Base-by-base conservation (phyloP, 2,113 vertebrate genomes). In the Tinamus guttatus region DNA sequence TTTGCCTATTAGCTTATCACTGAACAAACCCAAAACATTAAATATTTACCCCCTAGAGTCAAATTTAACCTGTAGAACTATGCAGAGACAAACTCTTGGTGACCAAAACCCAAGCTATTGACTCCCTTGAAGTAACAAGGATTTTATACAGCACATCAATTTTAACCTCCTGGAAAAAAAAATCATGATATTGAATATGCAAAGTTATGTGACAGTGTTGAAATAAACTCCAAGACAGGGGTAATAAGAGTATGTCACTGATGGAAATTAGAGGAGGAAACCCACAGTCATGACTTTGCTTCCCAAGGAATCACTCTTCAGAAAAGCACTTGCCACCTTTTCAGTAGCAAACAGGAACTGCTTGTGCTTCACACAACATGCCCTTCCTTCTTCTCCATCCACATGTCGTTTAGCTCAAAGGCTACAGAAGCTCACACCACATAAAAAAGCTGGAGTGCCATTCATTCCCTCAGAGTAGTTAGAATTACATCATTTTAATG, bases 1-100 rank as follows among this genome's bases (percentile, higher is more conserved):
- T 89, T 96, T 92, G 58, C 68, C 71, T 89, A 78, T 91, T 95
- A 92, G 94, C 81, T 86, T 92, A 92, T 68, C 73, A 68, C 60
- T 89, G 86, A 92, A 89, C 65, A 94, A 94, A 93, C 49, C 52
- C 34, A 56, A 92, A 92, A 49, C 16, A 79, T 76, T 84, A 95
- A 96, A 75, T 94, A 94, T 95, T 96, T 95, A 80, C 62, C 70
- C 70, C 54, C 49, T 54, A 59, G 69, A 76, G 74, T 59, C 62
- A 84, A 43, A 54, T 9, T 76, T 64, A 40, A 54, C 40, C 52
- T 62, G 21, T 11, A 76, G n/a, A 84, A 67, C 22, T 12, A 28
- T 7, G 18, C 34, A 83, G 7, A 19, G 16, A 75, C 32, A n/a
- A 71, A 30, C 15, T 84, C 21, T 81, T 36, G 11, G 8, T 63